Evolutionary conservation across 2,113 vertebrate species (phyloP), one percentile per base, ranked within the genome.

Genomic region (Apodemus sylvaticus): DNA sequence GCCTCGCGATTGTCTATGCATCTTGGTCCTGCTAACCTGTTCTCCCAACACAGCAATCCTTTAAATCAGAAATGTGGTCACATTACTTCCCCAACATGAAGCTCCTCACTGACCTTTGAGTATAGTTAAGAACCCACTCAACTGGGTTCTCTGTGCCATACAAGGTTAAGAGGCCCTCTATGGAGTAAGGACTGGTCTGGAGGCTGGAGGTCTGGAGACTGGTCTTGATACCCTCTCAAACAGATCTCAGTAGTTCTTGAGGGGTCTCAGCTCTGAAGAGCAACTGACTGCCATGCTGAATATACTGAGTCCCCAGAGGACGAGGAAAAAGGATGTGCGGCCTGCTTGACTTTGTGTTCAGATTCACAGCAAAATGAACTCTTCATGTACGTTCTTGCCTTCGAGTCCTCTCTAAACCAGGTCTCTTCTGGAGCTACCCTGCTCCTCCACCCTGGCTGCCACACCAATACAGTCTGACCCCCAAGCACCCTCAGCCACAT

Each of bases 231-330:
- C 39, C 64, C 53, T 53, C 5, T 11, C 53, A 82, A 22, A 60
- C 74, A 90, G 82, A 62, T 20, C 13, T 42, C 51, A 73, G 48
- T 2, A 26, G 76, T 5, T 51, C 71, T 10, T 0, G 4, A 48
- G 34, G 48, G 19, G 9, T 10, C 4, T 68, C 42, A 86, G 70
- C 70, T n/a, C 48, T 1, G 0, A 86, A 73, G 5, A 48, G 89
- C 0, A 4, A 58, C 9, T 0, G 1, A 39, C 7, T 3, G 2
- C 66, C 34, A 48, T 31, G 66, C 58, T 51, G 70, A 86, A 26
- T 4, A 39, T 5, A 68, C 58, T 2, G 13, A 51, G 48, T 8
- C 48, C 16, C 3, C 24, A 68, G 26, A 81, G 85, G n/a, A 39
- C 0, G 6, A 60, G 53, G 48, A 34, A 36, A 17, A 11, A 71